A percentile compares a stretch with the other conserved stretches of the same genome.
Evolutionary conservation across 2,113 vertebrate species (phyloP).

Genomic region (Zapus hudsonius): DNA sequence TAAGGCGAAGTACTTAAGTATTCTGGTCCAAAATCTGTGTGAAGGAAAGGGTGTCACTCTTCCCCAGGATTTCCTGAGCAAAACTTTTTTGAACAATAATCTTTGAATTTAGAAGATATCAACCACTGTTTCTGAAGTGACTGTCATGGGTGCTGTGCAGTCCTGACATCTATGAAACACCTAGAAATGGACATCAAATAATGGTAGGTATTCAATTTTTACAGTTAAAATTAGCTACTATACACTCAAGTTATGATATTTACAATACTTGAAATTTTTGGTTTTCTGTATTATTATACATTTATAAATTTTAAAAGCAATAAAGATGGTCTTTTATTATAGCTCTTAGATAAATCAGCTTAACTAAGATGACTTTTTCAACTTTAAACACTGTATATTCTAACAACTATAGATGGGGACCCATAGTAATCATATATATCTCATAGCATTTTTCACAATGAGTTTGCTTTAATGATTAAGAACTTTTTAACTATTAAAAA

Average conservation of each 20-base stretch:
- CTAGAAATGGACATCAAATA: neutral
- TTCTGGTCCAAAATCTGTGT: neutral
- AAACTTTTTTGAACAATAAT: neutral
- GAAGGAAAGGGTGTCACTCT: neutral
- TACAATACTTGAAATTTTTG: neutral
- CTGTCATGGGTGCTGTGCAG: neutral
- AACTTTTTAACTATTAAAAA: neutral
- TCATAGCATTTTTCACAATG: neutral
- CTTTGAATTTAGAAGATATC: slow-evolving; percentile 21
- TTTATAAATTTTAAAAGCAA: slow-evolving; percentile 37
- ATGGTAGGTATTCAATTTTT: neutral
- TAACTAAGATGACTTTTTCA: neutral
- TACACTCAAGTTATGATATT: neutral
- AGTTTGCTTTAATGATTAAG: neutral
- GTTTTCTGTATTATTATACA: neutral
- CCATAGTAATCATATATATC: neutral
- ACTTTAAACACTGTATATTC: neutral
- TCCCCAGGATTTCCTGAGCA: neutral
- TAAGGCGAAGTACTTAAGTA: neutral
- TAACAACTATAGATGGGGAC: neutral
- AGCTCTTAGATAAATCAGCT: neutral
- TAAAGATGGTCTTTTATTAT: neutral
- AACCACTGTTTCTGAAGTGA: neutral
- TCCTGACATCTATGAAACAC: neutral
- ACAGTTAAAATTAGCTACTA: neutral